A percentile compares a stretch with the other conserved stretches of the same genome.
Evolutionary conservation across 1,140 invertebrate genomes (phyloP).

Genomic region (Bombus difficillimus): DNA sequence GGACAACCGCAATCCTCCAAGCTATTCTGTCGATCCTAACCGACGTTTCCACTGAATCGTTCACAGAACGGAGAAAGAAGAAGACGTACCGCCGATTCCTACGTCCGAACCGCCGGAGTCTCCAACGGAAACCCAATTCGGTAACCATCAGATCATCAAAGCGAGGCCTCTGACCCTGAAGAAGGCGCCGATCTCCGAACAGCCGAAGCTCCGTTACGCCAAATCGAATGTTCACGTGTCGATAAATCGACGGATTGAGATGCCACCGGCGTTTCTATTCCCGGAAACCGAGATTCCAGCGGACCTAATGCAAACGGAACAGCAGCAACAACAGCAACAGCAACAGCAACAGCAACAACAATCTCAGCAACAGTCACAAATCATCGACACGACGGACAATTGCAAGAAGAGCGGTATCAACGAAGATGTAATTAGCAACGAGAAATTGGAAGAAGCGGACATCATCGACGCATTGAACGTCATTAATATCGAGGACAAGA

Average conservation of each 20-base stretch:
- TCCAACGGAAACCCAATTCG: slow-evolving; percentile 74
- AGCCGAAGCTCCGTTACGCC: slow-evolving; percentile 88
- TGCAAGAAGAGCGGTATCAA: slow-evolving; percentile 62
- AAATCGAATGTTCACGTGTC: slow-evolving; percentile 85
- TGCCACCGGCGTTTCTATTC: slow-evolving; percentile 91
- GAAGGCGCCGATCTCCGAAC: slow-evolving; percentile 89
- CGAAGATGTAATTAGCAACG: slow-evolving; percentile 70
- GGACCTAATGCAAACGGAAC: slow-evolving; percentile 83
- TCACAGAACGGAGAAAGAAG: slow-evolving; percentile 78
- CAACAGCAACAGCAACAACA: slow-evolving; percentile 63
- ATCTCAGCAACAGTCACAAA: slow-evolving; percentile 61
- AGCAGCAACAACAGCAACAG: slow-evolving; percentile 70
- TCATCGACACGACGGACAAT: slow-evolving; percentile 73
- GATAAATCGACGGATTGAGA: slow-evolving; percentile 90
- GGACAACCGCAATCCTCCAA: too few relatives aligned
- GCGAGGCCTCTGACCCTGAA: slow-evolving; percentile 90
- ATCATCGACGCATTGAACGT: slow-evolving; percentile 80
- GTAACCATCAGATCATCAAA: slow-evolving; percentile 87
- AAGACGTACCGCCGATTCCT: slow-evolving; percentile 80
- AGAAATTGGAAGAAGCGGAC: slow-evolving; percentile 79
- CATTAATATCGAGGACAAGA: slow-evolving; percentile 81
- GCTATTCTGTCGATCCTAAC: neutral
- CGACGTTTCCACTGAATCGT: neutral
- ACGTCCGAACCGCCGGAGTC: slow-evolving; percentile 81
- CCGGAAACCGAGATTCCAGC: slow-evolving; percentile 88